A percentile compares a stretch with the other conserved stretches of the same genome.
Conservation (phyloP, 2,888 invertebrate species). For the Theretra japonica region DNA sequence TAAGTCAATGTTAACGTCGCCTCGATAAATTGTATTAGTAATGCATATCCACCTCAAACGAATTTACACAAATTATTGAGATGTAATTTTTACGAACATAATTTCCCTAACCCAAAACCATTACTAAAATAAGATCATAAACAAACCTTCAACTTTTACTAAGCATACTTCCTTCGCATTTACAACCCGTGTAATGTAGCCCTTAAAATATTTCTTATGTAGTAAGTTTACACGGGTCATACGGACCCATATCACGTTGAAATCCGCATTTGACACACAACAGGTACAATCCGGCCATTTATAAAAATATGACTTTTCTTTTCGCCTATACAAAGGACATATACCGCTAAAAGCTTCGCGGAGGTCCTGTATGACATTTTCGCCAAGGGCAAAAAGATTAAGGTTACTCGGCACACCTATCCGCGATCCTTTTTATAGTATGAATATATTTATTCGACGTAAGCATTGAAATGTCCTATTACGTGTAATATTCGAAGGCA, state of each 20-base stretch:
- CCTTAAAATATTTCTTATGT: slow-evolving; percentile 49
- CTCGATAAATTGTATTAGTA: background rate
- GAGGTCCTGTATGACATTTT: slow-evolving; percentile 20
- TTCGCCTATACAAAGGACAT: slow-evolving; percentile 3
- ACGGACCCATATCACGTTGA: slow-evolving; percentile 54
- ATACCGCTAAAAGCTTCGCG: slow-evolving; percentile 24
- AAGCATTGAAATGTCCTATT: background rate
- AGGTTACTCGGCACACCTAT: background rate
- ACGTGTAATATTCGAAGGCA: background rate
- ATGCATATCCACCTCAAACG: too few relatives aligned
- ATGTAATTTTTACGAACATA: too few relatives aligned
- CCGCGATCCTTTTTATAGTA: background rate
- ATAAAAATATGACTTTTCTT: slow-evolving; percentile 30
- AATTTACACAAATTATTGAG: too few relatives aligned
- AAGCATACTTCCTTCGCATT: slow-evolving; percentile 15
- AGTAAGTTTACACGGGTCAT: slow-evolving; percentile 49
- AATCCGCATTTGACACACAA: slow-evolving; percentile 51
- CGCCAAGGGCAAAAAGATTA: slow-evolving; percentile 12
- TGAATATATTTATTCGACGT: slow-evolving; percentile 1
- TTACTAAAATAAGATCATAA: background rate
- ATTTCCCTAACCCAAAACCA: too few relatives aligned
- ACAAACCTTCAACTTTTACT: background rate
- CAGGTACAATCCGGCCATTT: slow-evolving; percentile 29
- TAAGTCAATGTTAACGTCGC: background rate
- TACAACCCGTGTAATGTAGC: slow-evolving; percentile 38